Evolutionary conservation across 92 coral and sea anemone genomes (phyloP).

Genomic region (Pocillopora meandrina): DNA sequence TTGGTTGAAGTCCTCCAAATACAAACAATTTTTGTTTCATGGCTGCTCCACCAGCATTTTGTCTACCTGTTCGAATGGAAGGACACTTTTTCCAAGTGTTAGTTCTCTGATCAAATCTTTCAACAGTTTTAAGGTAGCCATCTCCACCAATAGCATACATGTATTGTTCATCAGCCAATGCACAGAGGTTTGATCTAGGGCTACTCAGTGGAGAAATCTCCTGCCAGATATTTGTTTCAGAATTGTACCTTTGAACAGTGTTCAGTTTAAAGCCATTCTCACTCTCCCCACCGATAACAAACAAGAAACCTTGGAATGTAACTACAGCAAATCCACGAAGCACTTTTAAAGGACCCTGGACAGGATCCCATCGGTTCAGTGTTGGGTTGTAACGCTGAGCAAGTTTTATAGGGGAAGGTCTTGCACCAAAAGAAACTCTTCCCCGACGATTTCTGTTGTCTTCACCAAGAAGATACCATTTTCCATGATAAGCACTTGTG

Average conservation of each 20-base stretch:
- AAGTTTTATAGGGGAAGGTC: not conserved
- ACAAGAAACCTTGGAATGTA: not conserved
- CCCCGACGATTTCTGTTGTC: too few species aligned
- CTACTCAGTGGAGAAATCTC: not conserved
- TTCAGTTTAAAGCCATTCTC: not conserved
- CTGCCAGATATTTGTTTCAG: conserved; percentile 65
- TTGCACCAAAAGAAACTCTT: too few species aligned
- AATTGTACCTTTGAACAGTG: conserved; percentile 60
- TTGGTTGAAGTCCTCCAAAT: conserved; percentile 66
- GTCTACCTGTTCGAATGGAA: conserved; percentile 56
- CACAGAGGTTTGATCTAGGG: conserved; percentile 66
- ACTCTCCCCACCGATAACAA: not conserved
- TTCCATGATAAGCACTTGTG: not conserved
- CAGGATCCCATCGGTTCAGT: not conserved
- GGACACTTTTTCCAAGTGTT: conserved; percentile 56
- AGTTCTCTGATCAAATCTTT: conserved; percentile 52
- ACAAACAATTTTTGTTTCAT: conserved; percentile 50
- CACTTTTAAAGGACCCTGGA: not conserved
- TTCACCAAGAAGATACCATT: not conserved
- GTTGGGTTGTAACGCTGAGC: not conserved
- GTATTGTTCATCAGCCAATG: conserved; percentile 54
- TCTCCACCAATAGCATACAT: conserved; percentile 66
- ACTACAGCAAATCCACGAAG: not conserved
- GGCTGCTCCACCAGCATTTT: conserved; percentile 59
- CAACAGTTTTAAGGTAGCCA: conserved; percentile 44